Conservation (phyloP, 2,797 vertebrate genomes). For the Etheostoma nigrum region DNA sequence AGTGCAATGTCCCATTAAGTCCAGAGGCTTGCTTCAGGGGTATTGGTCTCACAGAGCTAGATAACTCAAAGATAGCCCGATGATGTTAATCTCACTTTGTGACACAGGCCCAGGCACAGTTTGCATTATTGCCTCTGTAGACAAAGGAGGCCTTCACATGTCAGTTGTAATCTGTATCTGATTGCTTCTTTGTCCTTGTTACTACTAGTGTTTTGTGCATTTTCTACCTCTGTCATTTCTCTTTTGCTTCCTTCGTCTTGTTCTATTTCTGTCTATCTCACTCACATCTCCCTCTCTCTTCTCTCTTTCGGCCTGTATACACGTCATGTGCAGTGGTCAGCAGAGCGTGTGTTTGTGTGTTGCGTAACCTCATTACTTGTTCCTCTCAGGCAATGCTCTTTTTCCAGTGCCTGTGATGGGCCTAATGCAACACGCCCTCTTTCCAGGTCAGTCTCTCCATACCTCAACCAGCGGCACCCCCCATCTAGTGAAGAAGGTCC, state of each 20-base stretch:
- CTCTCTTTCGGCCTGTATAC: slow-evolving; percentile 9
- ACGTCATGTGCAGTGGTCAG: slow-evolving; percentile 44
- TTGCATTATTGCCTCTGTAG: slow-evolving; percentile 7
- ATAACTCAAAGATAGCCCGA: not conserved
- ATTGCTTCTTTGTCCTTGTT: slow-evolving; percentile 5
- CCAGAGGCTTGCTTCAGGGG: not conserved
- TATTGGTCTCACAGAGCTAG: not conserved
- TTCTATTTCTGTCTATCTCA: slow-evolving; percentile 33
- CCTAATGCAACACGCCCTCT: slow-evolving; percentile 25
- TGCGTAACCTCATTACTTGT: slow-evolving; percentile 50
- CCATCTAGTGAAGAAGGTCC: slow-evolving; percentile 93
- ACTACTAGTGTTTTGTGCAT: not conserved
- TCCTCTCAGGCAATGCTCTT: slow-evolving; percentile 10
- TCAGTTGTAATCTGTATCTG: slow-evolving; percentile 8
- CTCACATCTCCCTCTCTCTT: slow-evolving; percentile 16
- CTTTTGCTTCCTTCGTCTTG: slow-evolving; percentile 25
- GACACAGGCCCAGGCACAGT: not conserved
- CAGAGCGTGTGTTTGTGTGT: slow-evolving; percentile 44
- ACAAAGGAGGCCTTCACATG: not conserved
- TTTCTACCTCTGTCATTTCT: slow-evolving; percentile 1
- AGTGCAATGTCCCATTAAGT: not conserved
- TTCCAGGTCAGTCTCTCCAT: slow-evolving; percentile 93
- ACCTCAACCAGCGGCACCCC: slow-evolving; percentile 89
- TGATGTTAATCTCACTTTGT: not conserved
- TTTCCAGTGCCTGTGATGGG: slow-evolving; percentile 12